Evolutionary conservation across 2,113 vertebrate species (phyloP), one percentile per base, ranked within the genome.

Genomic region (Pycnonotus jocosus): DNA sequence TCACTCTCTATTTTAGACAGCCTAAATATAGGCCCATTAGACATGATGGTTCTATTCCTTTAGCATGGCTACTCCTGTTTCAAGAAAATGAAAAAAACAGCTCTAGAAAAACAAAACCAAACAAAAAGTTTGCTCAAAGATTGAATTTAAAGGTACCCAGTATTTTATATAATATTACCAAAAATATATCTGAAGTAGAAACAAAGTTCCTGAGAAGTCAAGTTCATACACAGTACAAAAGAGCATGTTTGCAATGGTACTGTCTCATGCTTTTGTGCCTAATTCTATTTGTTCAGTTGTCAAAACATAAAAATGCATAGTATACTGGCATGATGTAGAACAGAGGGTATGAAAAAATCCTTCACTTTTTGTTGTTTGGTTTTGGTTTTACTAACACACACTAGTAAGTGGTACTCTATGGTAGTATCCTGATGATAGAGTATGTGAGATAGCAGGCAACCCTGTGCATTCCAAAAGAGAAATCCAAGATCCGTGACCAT

Each of bases 1-100:
- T 95, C 92, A 94, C 58, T 31, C 35, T 74, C 88, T 97, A 90
- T 92, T 95, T 97, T 78, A 88, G 72, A 91, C 24, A 66, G 19
- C 51, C 87, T 97, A 95, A 95, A 96, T 90, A 96, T 92, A 97
- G 93, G 35, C 20, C 30, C 42, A 93, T 93, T 87, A 88, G 42
- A 77, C 54, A 70, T 40, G 33, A 62, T 73, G 33, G 45, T 80
- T 38, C 78, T 72, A 53, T 62, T 89, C 4, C 2, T 78, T 76
- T 89, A 86, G 69, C 45, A 48, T 57, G 45, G 61, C 44, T 54
- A 54, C 45, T 73, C 54, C 38, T 48, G 15, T 82, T 94, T 74
- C 80, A 92, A 56, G 10, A 60, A 62, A 88, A 84, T 16, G 35
- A 81, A 94, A 94, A 92, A 88, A 91, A 61, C 28, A 81, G 35